Base-by-base conservation (phyloP, 1,140 invertebrate species). In the Aphelinus atriplicis region DNA sequence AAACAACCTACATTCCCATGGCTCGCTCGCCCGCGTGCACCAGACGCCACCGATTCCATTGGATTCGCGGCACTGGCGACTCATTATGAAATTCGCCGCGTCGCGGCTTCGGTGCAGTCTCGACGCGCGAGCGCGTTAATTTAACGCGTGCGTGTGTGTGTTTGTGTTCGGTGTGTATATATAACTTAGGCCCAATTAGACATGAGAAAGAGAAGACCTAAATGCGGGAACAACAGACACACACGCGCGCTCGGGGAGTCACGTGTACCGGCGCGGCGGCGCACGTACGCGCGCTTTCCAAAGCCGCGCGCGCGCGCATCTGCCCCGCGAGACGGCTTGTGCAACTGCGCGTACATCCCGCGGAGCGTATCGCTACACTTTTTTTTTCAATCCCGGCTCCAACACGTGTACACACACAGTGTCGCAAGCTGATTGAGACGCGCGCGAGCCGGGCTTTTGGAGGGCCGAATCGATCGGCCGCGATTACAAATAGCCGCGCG, bases 171-270 rank as follows among this genome's bases (percentile, higher is more conserved):
- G 58, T 70, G 62, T 53, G 57, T 57, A 61, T 70, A 6, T 66
- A 62, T 61, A 62, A 60, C 7, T 62, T 70, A 51, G 56, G 2
- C 57, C n/a, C 68, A 70, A 70, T 70, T 70, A 70, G 10, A 9
- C 68, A 61, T 61, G 57, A 62, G 68, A 70, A 70, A 61, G 50
- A 66, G 42, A 66, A 51, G 51, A 66, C 51, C 64, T 66, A 46
- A 66, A 66, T 66, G 64, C 26, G 7, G n/a, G 47, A 60, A 43
- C 3, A n/a, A 43, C 26, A 26, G 26, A 26, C 26, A 26, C 26
- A 26, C 26, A 26, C 26, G 26, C 26, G 26, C 26, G 26, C 26
- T 26, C 26, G 26, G 26, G 26, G 26, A 26, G 26, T 26, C 26
- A 26, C 26, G 26, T 26, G 26, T 26, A 26, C 26, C 26, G 26